A percentile compares a stretch with the other conserved stretches of the same genome.
Evolutionary conservation across 2,888 invertebrate genomes (phyloP).

Genomic region (Abscondita cerata): DNA sequence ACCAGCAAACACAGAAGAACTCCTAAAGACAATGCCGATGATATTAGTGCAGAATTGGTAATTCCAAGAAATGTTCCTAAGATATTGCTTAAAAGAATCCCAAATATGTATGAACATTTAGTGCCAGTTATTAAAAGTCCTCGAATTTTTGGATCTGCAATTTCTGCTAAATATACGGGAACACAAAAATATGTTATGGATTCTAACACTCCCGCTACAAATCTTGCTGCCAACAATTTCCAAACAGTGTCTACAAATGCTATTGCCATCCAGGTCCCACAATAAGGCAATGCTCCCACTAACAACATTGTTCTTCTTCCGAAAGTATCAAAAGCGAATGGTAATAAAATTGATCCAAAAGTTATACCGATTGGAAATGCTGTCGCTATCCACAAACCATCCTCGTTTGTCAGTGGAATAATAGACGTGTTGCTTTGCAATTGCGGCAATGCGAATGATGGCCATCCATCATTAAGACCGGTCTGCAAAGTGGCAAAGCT

Average conservation of each 20-base stretch:
- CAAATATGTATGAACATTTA: too few species aligned
- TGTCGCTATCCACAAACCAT: constrained; percentile 71
- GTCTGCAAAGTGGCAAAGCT: constrained; percentile 51
- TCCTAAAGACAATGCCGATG: constrained; percentile 64
- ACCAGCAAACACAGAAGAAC: constrained; percentile 65
- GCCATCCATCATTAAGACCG: constrained; percentile 63
- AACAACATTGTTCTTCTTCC: too few species aligned
- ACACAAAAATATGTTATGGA: constrained; percentile 57
- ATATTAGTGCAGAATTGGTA: constrained; percentile 62
- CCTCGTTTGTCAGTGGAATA: constrained; percentile 59
- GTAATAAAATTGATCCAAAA: constrained; percentile 67
- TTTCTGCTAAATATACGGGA: constrained; percentile 70
- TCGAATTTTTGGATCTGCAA: constrained; percentile 65
- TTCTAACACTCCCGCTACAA: constrained; percentile 67
- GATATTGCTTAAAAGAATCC: constrained; percentile 68
- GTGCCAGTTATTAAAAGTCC: too few species aligned
- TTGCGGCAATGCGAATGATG: constrained; percentile 66
- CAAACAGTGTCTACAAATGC: constrained; percentile 65
- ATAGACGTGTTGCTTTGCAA: constrained; percentile 58
- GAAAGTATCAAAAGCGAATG: too few species aligned
- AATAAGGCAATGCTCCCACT: too few species aligned
- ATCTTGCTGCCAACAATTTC: constrained; percentile 61
- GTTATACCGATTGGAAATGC: constrained; percentile 71
- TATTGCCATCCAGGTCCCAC: constrained; percentile 71
- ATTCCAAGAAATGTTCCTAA: constrained; percentile 66